Evolutionary conservation across 2,113 vertebrate species (phyloP), one percentile per base, ranked within the genome.

Genomic region (Terrapene triunguis): DNA sequence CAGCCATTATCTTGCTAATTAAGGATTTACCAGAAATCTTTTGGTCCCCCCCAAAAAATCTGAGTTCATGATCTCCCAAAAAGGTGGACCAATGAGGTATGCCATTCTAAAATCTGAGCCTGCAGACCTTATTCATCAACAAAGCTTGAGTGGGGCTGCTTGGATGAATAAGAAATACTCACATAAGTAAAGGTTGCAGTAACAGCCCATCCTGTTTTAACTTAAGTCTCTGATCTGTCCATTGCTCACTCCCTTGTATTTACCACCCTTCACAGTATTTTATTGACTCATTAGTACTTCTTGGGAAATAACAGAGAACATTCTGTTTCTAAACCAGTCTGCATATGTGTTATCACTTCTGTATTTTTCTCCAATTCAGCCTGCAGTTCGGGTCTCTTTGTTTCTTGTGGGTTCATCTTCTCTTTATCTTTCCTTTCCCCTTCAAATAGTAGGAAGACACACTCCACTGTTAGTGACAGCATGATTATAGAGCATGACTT

Each of bases 121-220:
- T 95, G 85, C 82, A 92, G 53, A 74, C 95, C 79, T 27, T 83
- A 74, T 16, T 42, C 47, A 79, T 54, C 72, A 89, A 74, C 69
- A 5, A 87, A 59, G 69, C 87, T 76, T 78, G 12, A 78, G 42
- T 8, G 22, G 25, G 12, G 74, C 74, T 90, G 69, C 80, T 87
- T 89, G 17, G 57, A 81, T 82, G 53, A 86, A 44, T 87, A 92
- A 92, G 79, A 95, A 91, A 78, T 89, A 81, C 69, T 92, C 91
- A 85, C 93, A 90, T 96, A 96, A 96, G 92, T 90, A 91, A 92
- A 74, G 88, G 74, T 90, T 87, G 53, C 91, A 93, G 89, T 65
- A 90, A 27, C 95, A 94, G 10, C 84, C 57, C 25, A 92, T 92
- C 80, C 50, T 89, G 1, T 59, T 21, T 95, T 81, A 47, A 78